These are phyloP conservation scores for Ichneumoninae sp. DNA, from an alignment of 2,888 invertebrate genomes.

Conservation along the genomic window DNA sequence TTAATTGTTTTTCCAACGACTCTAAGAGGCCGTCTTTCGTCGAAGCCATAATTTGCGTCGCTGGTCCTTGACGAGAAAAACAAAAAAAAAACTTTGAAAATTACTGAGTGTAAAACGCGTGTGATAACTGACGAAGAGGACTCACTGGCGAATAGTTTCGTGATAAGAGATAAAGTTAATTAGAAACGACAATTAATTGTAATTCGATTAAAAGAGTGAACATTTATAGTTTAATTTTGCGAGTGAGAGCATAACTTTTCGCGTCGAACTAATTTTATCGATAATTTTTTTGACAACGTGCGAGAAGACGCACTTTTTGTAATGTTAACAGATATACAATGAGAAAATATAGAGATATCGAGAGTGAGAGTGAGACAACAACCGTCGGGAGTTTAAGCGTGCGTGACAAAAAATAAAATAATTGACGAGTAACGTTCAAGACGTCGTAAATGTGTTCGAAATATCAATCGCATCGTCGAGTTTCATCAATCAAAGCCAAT, in stretches of 20 bases:
- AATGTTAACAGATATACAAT: slow-evolving; percentile 30
- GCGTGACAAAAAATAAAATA: neutral
- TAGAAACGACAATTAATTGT: slow-evolving; percentile 9
- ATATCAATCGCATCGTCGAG: slow-evolving; percentile 50
- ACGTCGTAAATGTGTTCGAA: slow-evolving; percentile 67
- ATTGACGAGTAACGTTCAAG: neutral
- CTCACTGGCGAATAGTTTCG: neutral
- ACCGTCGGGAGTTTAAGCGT: slow-evolving; percentile 13
- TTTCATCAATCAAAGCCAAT: slow-evolving; percentile 56
- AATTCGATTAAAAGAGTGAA: slow-evolving; percentile 19
- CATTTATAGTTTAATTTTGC: neutral
- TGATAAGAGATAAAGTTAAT: neutral
- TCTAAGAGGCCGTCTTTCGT: neutral
- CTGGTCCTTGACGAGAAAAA: neutral
- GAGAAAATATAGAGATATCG: slow-evolving; percentile 1
- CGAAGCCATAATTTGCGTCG: neutral
- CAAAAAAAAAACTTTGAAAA: neutral
- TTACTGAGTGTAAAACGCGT: neutral
- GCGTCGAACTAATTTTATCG: slow-evolving; percentile 35
- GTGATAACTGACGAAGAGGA: neutral
- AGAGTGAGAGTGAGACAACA: neutral
- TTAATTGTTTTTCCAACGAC: neutral
- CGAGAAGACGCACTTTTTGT: slow-evolving; percentile 43
- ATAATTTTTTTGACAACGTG: slow-evolving; percentile 21
- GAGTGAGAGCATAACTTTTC: neutral